phyloP scores from a whole-genome alignment of 2,113 vertebrate genomes.

The Cryptotis parvus region DNA sequence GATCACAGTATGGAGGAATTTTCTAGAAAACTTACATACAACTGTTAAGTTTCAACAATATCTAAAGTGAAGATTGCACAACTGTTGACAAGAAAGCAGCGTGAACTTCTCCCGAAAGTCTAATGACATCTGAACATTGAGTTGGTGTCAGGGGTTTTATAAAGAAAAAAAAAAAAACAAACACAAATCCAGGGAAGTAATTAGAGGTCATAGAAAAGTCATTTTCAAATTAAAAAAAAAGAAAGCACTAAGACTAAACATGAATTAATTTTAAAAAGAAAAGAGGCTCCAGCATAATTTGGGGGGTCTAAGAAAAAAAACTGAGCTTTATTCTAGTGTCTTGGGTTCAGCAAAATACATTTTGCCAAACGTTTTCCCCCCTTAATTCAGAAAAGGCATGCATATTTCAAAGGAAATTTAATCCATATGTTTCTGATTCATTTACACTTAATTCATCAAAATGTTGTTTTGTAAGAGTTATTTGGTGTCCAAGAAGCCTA shows the following conservation, averaged over 20 bases:
- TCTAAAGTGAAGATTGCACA: slow-evolving; percentile 48
- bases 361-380: slow-evolving; percentile 80
- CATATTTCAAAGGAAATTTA: slow-evolving; percentile 85
- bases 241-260: slow-evolving; percentile 71
- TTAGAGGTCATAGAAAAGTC: slow-evolving; percentile 53
- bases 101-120: slow-evolving; percentile 15
- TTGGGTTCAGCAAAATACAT: slow-evolving; percentile 80
- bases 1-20: background rate
- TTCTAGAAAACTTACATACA: slow-evolving; percentile 16
- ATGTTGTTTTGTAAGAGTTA: slow-evolving; percentile 85
- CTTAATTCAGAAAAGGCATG: slow-evolving; percentile 83
- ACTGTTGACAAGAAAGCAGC: background rate
- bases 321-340: slow-evolving; percentile 65
- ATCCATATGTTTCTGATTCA: slow-evolving; percentile 86
- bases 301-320: slow-evolving; percentile 71
- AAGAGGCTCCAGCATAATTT: slow-evolving; percentile 70
- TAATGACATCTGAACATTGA: slow-evolving; percentile 23
- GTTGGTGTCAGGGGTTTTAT: slow-evolving; percentile 38
- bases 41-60: slow-evolving; percentile 56
- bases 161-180: slow-evolving; percentile 47
- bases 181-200: slow-evolving; percentile 41
- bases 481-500: slow-evolving; percentile 83
- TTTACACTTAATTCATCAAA: slow-evolving; percentile 87
- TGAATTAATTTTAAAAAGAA: slow-evolving; percentile 69
- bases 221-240: slow-evolving; percentile 60